These are phyloP conservation scores for Keiferia lycopersicella DNA, from an alignment of 2,888 invertebrate genomes.

Conservation along the genomic window DNA sequence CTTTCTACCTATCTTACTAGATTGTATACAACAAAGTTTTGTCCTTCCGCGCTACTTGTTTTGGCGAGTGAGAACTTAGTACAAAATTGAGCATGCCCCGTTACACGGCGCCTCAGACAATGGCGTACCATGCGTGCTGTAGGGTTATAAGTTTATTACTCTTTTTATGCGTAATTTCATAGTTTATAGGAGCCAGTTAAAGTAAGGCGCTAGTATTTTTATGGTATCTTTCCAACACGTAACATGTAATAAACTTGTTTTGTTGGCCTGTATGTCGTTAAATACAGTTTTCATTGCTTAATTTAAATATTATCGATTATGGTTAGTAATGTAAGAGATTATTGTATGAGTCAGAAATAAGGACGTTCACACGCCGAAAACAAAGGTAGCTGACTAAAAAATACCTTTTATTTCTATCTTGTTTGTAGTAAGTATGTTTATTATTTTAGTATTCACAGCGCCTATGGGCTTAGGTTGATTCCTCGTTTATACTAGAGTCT, in stretches of 20 bases:
- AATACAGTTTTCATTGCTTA: conserved; percentile 7
- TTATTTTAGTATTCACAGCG: no score
- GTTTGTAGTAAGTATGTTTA: no score
- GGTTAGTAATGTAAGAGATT: neutral
- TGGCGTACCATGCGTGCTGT: conserved; percentile 42
- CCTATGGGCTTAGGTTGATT: no score
- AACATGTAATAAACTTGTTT: conserved; percentile 16
- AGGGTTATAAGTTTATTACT: conserved; percentile 30
- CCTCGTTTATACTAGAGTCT: no score
- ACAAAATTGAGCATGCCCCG: neutral
- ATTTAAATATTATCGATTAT: neutral
- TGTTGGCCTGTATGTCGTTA: conserved; percentile 8
- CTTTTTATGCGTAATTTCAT: conserved; percentile 39
- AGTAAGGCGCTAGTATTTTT: conserved; percentile 19
- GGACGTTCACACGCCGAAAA: no score
- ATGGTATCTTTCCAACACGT: conserved; percentile 14
- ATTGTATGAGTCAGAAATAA: neutral
- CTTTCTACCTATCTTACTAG: no score
- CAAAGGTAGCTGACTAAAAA: no score
- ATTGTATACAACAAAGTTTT: neutral
- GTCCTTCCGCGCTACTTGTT: no score
- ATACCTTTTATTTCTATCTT: no score
- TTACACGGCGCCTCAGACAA: conserved; percentile 28
- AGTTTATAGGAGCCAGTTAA: conserved; percentile 20
- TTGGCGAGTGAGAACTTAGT: neutral